Evolutionary conservation across 2,888 invertebrate species (phyloP).

Genomic region (Pharmacophagus antenor): DNA sequence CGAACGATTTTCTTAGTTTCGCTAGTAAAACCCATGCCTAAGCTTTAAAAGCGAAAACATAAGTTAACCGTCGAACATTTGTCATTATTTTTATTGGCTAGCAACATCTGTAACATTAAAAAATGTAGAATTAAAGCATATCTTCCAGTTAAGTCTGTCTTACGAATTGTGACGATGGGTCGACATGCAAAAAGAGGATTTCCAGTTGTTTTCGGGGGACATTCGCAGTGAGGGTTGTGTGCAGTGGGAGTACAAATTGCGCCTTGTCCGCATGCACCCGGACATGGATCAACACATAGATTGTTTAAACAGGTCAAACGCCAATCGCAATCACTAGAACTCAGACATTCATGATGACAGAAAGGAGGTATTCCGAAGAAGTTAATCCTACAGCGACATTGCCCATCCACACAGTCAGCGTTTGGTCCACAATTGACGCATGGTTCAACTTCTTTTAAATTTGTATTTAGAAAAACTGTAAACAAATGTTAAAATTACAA

Average conservation of each 20-base stretch:
- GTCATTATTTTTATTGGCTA: conserved; percentile 31
- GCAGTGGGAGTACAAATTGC: conserved; percentile 86
- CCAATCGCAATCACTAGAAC: conserved; percentile 86
- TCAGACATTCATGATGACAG: conserved; percentile 86
- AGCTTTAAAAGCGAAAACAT: conserved; percentile 74
- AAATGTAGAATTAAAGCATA: conserved; percentile 34
- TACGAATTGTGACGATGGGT: conserved; percentile 75
- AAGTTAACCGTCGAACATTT: conserved; percentile 44
- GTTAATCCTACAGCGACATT: conserved; percentile 84
- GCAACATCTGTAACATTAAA: conserved; percentile 35
- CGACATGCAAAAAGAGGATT: conserved; percentile 87
- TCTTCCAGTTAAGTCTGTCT: conserved; percentile 68
- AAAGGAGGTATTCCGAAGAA: conserved; percentile 87
- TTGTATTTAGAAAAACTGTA: conserved; percentile 51
- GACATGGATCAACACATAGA: conserved; percentile 88
- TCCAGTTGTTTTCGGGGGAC: conserved; percentile 84
- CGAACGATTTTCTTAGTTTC: conserved; percentile 58
- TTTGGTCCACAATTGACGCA: conserved; percentile 89
- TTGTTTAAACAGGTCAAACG: conserved; percentile 85
- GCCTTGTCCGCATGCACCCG: conserved; percentile 87
- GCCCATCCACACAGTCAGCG: conserved; percentile 85
- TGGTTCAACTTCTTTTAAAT: conserved; percentile 73
- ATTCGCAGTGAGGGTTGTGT: conserved; percentile 86
- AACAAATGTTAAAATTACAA: conserved; percentile 31
- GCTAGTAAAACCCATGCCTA: conserved; percentile 79